phyloP scores from a whole-genome alignment of 2,888 invertebrate genomes.

The Ischnura elegans region DNA sequence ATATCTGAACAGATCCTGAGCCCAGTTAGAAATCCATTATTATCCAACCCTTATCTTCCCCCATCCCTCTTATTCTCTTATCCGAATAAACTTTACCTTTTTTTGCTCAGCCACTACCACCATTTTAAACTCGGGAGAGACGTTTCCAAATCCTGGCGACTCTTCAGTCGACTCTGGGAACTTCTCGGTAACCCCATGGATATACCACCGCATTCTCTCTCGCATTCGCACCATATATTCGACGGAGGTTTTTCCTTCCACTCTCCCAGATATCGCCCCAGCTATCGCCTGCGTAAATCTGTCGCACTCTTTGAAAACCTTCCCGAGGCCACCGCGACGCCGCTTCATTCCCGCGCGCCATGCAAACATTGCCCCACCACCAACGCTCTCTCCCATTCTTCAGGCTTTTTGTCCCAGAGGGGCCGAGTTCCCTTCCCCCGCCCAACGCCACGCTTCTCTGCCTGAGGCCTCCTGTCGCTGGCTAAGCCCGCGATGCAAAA shows the following conservation, averaged over 20 bases:
- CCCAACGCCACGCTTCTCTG: not conserved
- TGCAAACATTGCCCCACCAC: not conserved
- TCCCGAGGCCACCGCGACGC: not conserved
- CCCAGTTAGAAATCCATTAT: not conserved
- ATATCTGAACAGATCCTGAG: not conserved
- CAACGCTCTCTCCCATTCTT: constrained; percentile 7
- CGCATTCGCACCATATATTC: constrained; percentile 2
- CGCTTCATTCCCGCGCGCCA: not conserved
- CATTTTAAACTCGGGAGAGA: constrained; percentile 13
- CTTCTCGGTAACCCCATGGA: not conserved
- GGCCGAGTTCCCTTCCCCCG: not conserved
- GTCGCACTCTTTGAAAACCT: not conserved
- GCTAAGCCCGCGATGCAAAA: constrained; percentile 25
- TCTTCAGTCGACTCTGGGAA: not conserved
- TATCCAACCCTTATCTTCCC: not conserved
- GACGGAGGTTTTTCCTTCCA: not conserved
- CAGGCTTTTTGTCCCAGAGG: not conserved
- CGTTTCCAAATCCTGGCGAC: constrained; percentile 12
- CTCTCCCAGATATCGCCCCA: constrained; percentile 2
- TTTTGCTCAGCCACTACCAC: not conserved
- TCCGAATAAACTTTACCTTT: not conserved
- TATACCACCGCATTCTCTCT: not conserved
- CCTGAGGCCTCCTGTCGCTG: not conserved
- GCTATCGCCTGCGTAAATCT: constrained; percentile 1
- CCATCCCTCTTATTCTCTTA: not conserved